phyloP scores from a whole-genome alignment of 2,113 vertebrate species.

The Lutjanus erythropterus region DNA sequence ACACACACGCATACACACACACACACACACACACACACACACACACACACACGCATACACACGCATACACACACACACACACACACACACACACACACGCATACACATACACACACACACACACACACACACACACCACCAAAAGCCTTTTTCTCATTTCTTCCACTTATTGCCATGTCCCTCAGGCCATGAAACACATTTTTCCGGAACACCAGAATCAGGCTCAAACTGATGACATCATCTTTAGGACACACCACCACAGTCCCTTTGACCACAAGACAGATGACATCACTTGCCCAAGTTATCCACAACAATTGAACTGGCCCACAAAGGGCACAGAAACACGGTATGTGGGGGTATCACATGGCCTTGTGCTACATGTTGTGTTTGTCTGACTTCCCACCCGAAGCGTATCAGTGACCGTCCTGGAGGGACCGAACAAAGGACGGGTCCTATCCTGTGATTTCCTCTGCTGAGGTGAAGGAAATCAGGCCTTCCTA shows the following conservation, averaged over 20 bases:
- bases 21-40: constrained; percentile 7
- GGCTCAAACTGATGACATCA: constrained; percentile 51
- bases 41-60: background rate
- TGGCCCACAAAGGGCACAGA: constrained; percentile 23
- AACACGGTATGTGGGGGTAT: constrained; percentile 22
- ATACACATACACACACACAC: background rate
- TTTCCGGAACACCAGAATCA: constrained; percentile 45
- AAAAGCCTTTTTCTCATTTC: constrained; percentile 36
- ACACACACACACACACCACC: background rate
- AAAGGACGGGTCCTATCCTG: constrained; percentile 64
- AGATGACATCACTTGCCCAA: constrained; percentile 47
- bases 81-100: constrained; percentile 13
- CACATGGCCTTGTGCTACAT: constrained; percentile 27
- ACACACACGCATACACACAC: background rate
- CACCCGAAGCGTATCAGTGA: constrained; percentile 50
- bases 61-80: background rate
- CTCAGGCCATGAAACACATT: constrained; percentile 48
- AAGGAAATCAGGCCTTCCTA: constrained; percentile 70
- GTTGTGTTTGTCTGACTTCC: constrained; percentile 47
- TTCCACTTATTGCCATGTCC: constrained; percentile 24
- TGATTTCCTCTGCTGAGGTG: constrained; percentile 70
- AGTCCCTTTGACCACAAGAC: constrained; percentile 39
- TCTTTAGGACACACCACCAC: constrained; percentile 16
- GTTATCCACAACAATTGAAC: constrained; percentile 31
- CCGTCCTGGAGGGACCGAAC: constrained; percentile 65